phyloP scores from a whole-genome alignment of 1,140 invertebrate species.

The Pseudomyrmex flavicornis region DNA sequence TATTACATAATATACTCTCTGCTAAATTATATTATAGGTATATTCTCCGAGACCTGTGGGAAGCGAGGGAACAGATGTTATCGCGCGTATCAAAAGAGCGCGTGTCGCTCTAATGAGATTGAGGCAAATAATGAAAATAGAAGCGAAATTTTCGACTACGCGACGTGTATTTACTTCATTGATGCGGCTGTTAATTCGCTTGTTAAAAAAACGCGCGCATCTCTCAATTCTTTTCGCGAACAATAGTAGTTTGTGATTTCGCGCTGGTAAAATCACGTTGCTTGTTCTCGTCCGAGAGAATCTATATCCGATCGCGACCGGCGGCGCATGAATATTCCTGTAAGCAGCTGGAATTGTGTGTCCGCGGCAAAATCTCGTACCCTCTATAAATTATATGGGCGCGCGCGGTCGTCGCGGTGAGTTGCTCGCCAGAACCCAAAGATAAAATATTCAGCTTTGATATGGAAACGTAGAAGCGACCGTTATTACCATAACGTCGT shows the following conservation, averaged over 20 bases:
- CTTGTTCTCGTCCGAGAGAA: slow-evolving; percentile 15
- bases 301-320: neutral
- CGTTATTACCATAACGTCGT: slow-evolving; percentile 42
- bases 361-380: slow-evolving; percentile 37
- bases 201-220: neutral
- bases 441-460: slow-evolving; percentile 52
- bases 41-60: too few relatives aligned
- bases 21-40: too few relatives aligned
- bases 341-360: slow-evolving; percentile 43
- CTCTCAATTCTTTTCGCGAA: slow-evolving; percentile 18
- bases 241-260: slow-evolving; percentile 34
- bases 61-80: neutral
- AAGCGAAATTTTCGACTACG: slow-evolving; percentile 6
- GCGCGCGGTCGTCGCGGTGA: slow-evolving; percentile 1
- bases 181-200: slow-evolving; percentile 18
- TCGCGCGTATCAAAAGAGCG: neutral
- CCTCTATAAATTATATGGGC: slow-evolving; percentile 38
- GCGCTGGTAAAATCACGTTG: slow-evolving; percentile 10
- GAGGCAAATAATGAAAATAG: too few relatives aligned
- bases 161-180: too few relatives aligned
- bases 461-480: slow-evolving; percentile 25
- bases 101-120: too few relatives aligned
- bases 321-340: slow-evolving; percentile 51
- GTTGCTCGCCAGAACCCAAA: neutral
- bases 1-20: neutral